phyloP scores from a whole-genome alignment of 92 coral and sea anemone genomes.

The Heteractis magnifica region DNA sequence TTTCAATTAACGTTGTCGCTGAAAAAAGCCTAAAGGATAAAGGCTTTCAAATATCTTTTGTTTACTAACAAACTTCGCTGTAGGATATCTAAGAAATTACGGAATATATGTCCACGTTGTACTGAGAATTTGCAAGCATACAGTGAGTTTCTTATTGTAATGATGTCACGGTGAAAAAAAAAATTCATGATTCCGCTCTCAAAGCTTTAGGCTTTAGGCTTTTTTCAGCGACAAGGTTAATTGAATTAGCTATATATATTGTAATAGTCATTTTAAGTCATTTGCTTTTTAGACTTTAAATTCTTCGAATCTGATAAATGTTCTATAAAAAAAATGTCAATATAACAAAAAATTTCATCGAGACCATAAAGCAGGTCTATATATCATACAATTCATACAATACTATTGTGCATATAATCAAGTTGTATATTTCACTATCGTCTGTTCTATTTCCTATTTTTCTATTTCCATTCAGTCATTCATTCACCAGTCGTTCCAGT shows the following conservation, averaged over 20 bases:
- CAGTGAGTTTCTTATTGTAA: no score
- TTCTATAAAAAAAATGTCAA: neutral
- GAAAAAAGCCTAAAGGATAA: no score
- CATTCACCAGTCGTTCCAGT: neutral
- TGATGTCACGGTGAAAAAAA: no score
- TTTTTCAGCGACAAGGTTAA: no score
- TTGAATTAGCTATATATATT: no score
- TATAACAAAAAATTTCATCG: neutral
- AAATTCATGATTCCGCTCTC: no score
- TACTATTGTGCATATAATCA: neutral
- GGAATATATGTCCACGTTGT: no score
- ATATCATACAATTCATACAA: neutral
- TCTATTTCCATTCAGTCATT: neutral
- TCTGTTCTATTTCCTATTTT: neutral
- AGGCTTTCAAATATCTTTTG: no score
- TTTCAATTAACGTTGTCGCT: no score
- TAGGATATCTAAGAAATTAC: neutral
- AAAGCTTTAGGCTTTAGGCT: no score
- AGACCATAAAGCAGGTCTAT: neutral
- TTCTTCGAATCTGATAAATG: neutral
- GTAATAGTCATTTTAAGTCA: no score
- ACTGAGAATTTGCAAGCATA: no score
- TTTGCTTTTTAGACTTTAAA: neutral
- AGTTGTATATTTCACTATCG: neutral
- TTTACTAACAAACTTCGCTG: neutral